These are phyloP conservation scores for Genyomyrus donnyi DNA, from an alignment of 2,113 vertebrate species.

Conservation along the genomic window DNA sequence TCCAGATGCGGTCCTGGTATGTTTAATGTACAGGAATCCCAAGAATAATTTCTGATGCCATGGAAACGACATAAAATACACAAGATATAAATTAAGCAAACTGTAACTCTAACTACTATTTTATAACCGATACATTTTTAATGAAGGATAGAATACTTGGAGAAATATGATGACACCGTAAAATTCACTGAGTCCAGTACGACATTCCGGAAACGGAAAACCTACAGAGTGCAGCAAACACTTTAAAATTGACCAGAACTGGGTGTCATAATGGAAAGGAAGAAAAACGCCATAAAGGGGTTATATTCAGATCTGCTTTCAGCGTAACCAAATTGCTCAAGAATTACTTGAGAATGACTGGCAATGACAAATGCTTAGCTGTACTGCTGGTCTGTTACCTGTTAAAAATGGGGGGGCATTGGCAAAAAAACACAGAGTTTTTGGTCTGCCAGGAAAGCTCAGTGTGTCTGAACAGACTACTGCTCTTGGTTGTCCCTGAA, in stretches of 20 bases:
- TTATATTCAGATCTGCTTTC: background rate
- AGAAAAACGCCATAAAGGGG: background rate
- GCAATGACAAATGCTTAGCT: background rate
- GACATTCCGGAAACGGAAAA: background rate
- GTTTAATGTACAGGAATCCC: background rate
- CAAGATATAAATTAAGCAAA: background rate
- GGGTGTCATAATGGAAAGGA: too few species aligned
- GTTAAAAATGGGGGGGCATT: background rate
- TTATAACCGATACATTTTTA: background rate
- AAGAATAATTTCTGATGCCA: background rate
- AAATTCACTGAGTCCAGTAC: background rate
- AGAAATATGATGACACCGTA: background rate
- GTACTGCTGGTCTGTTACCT: background rate
- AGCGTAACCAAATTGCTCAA: background rate
- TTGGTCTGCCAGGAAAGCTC: background rate
- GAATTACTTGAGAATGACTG: background rate
- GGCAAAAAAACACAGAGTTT: background rate
- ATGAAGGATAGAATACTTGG: background rate
- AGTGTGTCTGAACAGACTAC: slow-evolving; percentile 1
- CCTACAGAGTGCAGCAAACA: too few species aligned
- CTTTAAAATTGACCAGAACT: background rate
- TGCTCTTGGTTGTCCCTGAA: background rate
- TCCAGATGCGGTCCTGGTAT: background rate
- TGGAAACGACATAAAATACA: background rate
- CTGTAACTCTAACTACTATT: background rate